These are phyloP conservation scores for Macrotis lagotis DNA, from an alignment of 2,113 vertebrate species.

Conservation along the genomic window DNA sequence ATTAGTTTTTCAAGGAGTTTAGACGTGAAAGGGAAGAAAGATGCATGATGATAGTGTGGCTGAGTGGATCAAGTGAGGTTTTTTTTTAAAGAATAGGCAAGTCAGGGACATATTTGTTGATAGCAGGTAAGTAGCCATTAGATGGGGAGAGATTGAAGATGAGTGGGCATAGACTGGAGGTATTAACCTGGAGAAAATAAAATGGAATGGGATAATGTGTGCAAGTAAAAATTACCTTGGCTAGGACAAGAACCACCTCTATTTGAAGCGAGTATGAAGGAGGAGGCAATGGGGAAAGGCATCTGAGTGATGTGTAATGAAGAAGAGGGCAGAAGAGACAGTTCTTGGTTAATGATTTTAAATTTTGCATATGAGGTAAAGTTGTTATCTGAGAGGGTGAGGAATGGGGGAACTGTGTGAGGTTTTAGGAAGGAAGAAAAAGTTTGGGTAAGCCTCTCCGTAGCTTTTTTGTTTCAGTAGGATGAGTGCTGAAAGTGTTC, in stretches of 20 bases:
- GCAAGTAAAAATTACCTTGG: background rate
- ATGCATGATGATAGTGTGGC: background rate
- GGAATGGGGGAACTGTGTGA: background rate
- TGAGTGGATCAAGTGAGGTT: background rate
- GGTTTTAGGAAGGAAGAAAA: background rate
- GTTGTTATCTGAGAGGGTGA: background rate
- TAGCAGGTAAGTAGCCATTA: background rate
- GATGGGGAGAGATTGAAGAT: background rate
- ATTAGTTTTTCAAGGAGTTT: background rate
- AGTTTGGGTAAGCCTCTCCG: background rate
- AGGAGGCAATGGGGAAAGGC: background rate
- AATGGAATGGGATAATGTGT: background rate
- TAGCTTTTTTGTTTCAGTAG: background rate
- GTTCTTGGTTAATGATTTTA: background rate
- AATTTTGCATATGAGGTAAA: background rate
- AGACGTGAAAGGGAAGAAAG: no score
- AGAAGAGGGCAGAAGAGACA: background rate
- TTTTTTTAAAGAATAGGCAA: no score
- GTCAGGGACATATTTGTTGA: background rate
- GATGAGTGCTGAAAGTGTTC: background rate
- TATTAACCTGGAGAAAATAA: background rate
- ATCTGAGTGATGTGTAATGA: background rate
- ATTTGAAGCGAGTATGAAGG: background rate
- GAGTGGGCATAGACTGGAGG: background rate
- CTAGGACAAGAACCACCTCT: background rate